These are phyloP conservation scores for Sarcophaga rosellei DNA, from an alignment of 2,888 invertebrate genomes.

Conservation along the genomic window DNA sequence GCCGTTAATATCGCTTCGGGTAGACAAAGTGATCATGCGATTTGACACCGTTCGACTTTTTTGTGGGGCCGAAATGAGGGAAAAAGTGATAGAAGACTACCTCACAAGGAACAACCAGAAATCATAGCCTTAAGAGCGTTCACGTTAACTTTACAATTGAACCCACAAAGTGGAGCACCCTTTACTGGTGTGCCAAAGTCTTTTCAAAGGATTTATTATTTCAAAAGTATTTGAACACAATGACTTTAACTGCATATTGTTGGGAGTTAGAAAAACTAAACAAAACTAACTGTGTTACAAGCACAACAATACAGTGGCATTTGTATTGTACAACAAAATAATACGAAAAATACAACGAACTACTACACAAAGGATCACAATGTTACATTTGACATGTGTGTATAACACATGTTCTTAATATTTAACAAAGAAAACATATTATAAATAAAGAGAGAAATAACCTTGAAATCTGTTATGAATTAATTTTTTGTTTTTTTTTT, in stretches of 20 bases:
- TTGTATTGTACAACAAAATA: conserved; percentile 9
- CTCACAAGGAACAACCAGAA: no score
- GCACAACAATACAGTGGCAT: background rate
- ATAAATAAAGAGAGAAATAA: background rate
- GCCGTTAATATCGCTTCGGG: background rate
- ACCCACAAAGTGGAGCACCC: no score
- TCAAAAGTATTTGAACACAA: no score
- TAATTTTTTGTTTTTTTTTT: conserved; percentile 16
- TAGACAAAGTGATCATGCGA: background rate
- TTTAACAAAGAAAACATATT: conserved; percentile 13
- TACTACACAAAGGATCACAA: conserved; percentile 45
- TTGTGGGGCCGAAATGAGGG: no score
- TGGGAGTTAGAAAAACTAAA: background rate
- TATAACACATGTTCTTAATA: conserved; percentile 3
- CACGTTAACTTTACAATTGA: no score
- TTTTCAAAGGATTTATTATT: no score
- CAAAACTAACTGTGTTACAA: background rate
- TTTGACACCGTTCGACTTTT: no score
- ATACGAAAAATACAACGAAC: background rate
- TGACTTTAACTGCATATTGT: conserved; percentile 12
- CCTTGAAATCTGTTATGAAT: no score
- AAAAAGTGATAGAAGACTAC: no score
- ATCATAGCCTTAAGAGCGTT: no score
- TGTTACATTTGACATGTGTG: conserved; percentile 59
- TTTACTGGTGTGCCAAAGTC: no score